Evolutionary conservation across 2,888 invertebrate species (phyloP), one percentile per base, ranked within the genome.

Genomic region (Ornithoptera priamus): DNA sequence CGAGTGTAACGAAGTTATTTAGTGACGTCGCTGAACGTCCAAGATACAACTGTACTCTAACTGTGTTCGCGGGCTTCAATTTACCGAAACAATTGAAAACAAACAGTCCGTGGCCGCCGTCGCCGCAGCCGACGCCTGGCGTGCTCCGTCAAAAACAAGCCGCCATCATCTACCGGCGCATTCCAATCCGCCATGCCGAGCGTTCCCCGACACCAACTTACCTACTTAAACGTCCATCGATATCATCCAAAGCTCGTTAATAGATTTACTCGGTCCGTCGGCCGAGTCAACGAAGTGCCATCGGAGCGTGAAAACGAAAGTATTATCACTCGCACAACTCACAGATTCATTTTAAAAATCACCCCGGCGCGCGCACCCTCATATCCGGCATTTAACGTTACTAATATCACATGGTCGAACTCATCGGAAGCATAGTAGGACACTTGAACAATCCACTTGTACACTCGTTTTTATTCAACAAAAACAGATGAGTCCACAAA

Each of bases 171-270:
- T 71, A 74, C 82, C 81, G 82, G 80, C 78, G 79, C 82, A 85
- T 82, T 83, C 79, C 77, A 74, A 72, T 76, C 75, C 73, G 74
- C 75, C 76, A 80, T 79, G 77, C 73, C 75, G 75, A 69, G 67
- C 71, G 69, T 68, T 74, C 68, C 72, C 74, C 74, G 72, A 72
- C 64, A 69, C 77, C 72, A 72, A 70, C 78, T 80, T 85, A 88
- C 89, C 88, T 89, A 81, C 74, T 86, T 39, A 89, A 77, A 83
- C 81, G 82, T 85, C 88, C 90, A 90, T 90, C 75, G 83, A 82
- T 74, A 75, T 75, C 75, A 72, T 72, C 63, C 69, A 70, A 73
- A 72, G 71, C 22, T 65, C 69, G 67, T 63, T 69, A 73, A 71
- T 65, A 67, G 60, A 68, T 65, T 62, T 74, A 76, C 67, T 71